Percentiles rank a stretch among this genome's conserved stretches.
These are phyloP conservation scores for Heliornis fulica DNA, from an alignment of 2,113 vertebrate species.

Conservation along the genomic window DNA sequence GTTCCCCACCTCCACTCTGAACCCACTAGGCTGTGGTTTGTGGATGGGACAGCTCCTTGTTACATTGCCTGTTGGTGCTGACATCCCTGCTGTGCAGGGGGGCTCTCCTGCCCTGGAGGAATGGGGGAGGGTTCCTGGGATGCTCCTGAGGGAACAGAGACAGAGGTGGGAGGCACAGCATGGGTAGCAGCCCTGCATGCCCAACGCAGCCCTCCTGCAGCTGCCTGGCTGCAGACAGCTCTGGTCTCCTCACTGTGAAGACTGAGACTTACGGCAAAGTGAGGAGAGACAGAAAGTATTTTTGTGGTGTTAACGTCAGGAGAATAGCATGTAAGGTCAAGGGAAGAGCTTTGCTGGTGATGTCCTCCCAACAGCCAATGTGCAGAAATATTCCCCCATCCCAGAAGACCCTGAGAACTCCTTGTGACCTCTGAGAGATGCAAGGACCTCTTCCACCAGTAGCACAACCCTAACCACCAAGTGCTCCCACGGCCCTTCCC, in stretches of 20 bases:
- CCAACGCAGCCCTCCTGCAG: neutral
- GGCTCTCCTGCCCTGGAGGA: neutral
- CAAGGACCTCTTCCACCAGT: neutral
- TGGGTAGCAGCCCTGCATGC: accelerated
- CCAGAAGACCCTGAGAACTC: neutral
- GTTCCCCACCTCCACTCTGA: neutral
- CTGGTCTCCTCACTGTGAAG: accelerated
- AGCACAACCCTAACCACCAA: accelerated
- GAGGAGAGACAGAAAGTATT: neutral
- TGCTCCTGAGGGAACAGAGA: neutral
- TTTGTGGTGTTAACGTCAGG: accelerated
- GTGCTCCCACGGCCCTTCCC: accelerated
- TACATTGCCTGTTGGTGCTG: accelerated
- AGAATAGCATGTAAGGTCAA: neutral
- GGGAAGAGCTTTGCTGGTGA: neutral
- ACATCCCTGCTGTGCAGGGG: too few relatives aligned
- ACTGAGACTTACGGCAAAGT: neutral
- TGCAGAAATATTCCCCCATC: neutral
- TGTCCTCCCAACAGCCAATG: neutral
- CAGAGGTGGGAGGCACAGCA: neutral
- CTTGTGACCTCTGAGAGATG: accelerated
- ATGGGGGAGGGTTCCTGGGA: neutral
- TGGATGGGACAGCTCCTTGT: accelerated
- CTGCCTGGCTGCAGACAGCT: neutral
- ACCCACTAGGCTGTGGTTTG: accelerated